Conservation (phyloP, 1,140 invertebrate genomes). For the Conus ventricosus region DNA sequence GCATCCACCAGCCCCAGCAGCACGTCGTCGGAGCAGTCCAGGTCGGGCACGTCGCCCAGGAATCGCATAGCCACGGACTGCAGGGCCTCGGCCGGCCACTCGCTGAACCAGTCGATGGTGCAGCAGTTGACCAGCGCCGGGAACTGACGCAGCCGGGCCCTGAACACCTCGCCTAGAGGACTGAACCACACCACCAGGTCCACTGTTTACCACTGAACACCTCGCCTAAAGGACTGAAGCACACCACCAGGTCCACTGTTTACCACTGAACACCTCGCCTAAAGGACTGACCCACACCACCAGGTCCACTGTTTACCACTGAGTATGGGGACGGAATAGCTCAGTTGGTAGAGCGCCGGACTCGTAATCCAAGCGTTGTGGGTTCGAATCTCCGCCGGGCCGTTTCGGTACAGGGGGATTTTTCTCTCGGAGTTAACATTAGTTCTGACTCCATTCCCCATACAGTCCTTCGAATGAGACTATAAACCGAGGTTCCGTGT, state of each 20-base stretch:
- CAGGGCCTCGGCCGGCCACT: constrained; percentile 82
- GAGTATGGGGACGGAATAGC: too few relatives aligned
- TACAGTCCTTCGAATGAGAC: too few relatives aligned
- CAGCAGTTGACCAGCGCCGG: constrained; percentile 75
- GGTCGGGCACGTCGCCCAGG: constrained; percentile 69
- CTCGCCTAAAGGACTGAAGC: constrained; percentile 70
- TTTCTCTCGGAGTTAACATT: too few relatives aligned
- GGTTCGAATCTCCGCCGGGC: too few relatives aligned
- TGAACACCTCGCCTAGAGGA: constrained; percentile 74
- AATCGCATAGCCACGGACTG: constrained; percentile 74
- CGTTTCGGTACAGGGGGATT: too few relatives aligned
- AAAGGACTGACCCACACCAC: constrained; percentile 59
- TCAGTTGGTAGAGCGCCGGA: too few relatives aligned
- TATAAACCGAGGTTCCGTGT: too few relatives aligned
- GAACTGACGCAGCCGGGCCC: constrained; percentile 74
- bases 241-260: too few relatives aligned
- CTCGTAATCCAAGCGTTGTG: too few relatives aligned
- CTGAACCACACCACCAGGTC: constrained; percentile 34
- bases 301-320: too few relatives aligned
- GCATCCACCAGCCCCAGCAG: constrained; percentile 71
- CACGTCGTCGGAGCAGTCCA: constrained; percentile 67
- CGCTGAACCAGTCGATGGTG: constrained; percentile 79
- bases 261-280: constrained; percentile 75
- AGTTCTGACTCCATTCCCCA: too few relatives aligned
- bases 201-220: constrained; percentile 69